A percentile compares a stretch with the other conserved stretches of the same genome.
Conservation (phyloP, 2,888 invertebrate genomes). For the Parnassius orleans region DNA sequence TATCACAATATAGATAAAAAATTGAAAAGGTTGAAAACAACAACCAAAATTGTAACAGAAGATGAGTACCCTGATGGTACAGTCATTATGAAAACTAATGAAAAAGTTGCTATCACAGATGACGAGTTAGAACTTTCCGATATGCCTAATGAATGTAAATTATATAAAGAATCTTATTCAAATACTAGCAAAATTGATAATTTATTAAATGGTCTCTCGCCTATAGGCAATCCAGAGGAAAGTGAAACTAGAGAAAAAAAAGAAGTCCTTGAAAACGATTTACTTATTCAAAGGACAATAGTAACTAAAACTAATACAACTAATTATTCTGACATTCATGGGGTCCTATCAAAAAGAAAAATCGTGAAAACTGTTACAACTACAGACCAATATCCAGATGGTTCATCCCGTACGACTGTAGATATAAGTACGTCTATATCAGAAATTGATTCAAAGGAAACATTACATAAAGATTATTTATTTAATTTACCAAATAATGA, state of each 20-base stretch:
- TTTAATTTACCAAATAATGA: slow-evolving; percentile 48
- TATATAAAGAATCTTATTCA: slow-evolving; percentile 29
- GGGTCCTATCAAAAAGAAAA: slow-evolving; percentile 51
- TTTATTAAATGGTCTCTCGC: slow-evolving; percentile 40
- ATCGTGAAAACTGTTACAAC: slow-evolving; percentile 57
- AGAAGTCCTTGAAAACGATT: slow-evolving; percentile 47
- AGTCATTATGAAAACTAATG: slow-evolving; percentile 61
- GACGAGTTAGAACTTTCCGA: slow-evolving; percentile 37
- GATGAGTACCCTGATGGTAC: slow-evolving; percentile 70
- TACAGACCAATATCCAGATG: slow-evolving; percentile 65
- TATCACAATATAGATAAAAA: slow-evolving; percentile 44
- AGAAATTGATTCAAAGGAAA: slow-evolving; percentile 49
- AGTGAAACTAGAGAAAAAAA: slow-evolving; percentile 42
- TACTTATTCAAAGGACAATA: slow-evolving; percentile 49
- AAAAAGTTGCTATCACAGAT: slow-evolving; percentile 61
- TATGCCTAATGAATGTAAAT: slow-evolving; percentile 29
- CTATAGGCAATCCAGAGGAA: slow-evolving; percentile 45
- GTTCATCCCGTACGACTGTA: slow-evolving; percentile 53
- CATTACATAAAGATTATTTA: slow-evolving; percentile 39
- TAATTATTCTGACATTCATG: slow-evolving; percentile 48
- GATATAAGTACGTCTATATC: slow-evolving; percentile 59
- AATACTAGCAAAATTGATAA: slow-evolving; percentile 38
- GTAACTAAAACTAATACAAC: slow-evolving; percentile 53
- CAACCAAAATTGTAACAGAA: slow-evolving; percentile 54
- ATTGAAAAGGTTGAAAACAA: slow-evolving; percentile 56